These are phyloP conservation scores for Tenthredo notha DNA, from an alignment of 2,888 invertebrate genomes.

Conservation along the genomic window DNA sequence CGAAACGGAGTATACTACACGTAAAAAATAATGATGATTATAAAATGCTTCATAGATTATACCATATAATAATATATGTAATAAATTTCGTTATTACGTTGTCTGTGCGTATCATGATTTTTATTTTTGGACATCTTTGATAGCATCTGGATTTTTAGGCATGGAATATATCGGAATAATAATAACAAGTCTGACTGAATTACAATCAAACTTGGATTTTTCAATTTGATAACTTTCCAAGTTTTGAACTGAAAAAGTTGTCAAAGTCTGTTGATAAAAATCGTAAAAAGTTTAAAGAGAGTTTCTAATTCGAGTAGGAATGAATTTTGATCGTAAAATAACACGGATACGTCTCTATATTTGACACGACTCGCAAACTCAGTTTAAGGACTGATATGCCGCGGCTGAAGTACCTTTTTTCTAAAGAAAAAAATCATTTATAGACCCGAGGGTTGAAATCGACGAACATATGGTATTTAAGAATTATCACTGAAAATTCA, in stretches of 20 bases:
- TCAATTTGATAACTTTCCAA: background rate
- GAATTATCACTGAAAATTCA: background rate
- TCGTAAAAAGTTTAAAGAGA: background rate
- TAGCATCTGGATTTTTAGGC: background rate
- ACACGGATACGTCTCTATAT: background rate
- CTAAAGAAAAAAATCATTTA: background rate
- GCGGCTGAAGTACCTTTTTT: background rate
- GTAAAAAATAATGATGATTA: background rate
- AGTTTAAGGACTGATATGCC: background rate
- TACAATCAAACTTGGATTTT: constrained; percentile 12
- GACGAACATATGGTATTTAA: background rate
- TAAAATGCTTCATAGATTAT: background rate
- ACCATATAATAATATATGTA: background rate
- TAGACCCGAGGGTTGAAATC: background rate
- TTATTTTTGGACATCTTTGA: background rate
- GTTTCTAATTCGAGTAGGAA: background rate
- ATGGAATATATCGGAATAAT: background rate
- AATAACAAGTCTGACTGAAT: background rate
- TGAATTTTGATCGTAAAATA: constrained; percentile 4
- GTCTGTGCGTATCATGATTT: background rate
- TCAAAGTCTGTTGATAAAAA: background rate
- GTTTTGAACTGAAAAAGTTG: background rate
- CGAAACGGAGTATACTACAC: background rate
- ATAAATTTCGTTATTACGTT: background rate
- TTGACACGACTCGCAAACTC: background rate